Conservation (phyloP, 2,888 invertebrate species). For the Lycia hirtaria region DNA sequence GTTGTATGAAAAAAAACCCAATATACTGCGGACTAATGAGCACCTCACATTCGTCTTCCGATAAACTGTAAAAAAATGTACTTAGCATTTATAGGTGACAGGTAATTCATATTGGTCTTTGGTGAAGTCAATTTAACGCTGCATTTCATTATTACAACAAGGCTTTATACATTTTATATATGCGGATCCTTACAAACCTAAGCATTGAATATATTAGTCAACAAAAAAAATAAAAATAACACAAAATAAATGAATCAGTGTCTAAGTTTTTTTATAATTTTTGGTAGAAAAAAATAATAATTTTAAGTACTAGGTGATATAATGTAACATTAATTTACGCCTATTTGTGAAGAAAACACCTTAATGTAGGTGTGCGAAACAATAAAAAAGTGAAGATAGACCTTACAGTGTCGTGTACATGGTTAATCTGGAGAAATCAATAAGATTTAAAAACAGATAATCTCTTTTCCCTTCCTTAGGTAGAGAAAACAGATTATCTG, state of each 20-base stretch:
- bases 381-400: slow-evolving; percentile 28
- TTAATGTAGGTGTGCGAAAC: slow-evolving; percentile 46
- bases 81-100: not conserved
- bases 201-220: slow-evolving; percentile 70
- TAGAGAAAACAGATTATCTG: no score
- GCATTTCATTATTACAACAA: slow-evolving; percentile 26
- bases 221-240: slow-evolving; percentile 71
- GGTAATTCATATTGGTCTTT: slow-evolving; percentile 56
- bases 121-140: slow-evolving; percentile 62
- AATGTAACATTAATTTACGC: slow-evolving; percentile 63
- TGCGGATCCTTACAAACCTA: slow-evolving; percentile 52
- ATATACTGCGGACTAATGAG: no score
- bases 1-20: no score
- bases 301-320: slow-evolving; percentile 76
- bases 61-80: not conserved
- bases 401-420: not conserved
- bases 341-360: slow-evolving; percentile 69
- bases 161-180: slow-evolving; percentile 27
- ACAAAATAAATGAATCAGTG: slow-evolving; percentile 61
- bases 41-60: no score
- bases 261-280: slow-evolving; percentile 77
- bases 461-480: no score
- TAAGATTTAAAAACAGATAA: no score
- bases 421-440: not conserved
- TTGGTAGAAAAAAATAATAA: slow-evolving; percentile 73